Conservation (phyloP, 2,888 invertebrate species). For the Sesamia inferens region DNA sequence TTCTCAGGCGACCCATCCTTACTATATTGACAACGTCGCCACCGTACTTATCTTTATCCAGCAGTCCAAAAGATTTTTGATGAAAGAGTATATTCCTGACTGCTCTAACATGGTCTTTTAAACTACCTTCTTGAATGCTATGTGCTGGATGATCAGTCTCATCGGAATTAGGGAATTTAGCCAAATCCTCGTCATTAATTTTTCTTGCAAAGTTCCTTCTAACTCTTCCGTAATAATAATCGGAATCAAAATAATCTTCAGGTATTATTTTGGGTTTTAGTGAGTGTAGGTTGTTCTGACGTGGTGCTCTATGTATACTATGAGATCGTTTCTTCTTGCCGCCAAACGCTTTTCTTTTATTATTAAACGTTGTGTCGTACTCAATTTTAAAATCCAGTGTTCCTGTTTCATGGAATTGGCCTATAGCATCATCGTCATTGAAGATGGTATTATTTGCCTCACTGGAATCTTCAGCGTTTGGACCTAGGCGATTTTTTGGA, state of each 20-base stretch:
- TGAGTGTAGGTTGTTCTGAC: not conserved
- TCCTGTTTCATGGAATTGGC: not conserved
- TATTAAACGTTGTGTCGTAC: slow-evolving; percentile 4
- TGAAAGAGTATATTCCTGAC: slow-evolving; percentile 66
- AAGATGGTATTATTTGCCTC: not conserved
- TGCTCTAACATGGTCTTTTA: slow-evolving; percentile 67
- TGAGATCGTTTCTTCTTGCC: not conserved
- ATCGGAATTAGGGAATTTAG: slow-evolving; percentile 46
- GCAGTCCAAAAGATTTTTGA: slow-evolving; percentile 59
- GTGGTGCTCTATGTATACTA: not conserved
- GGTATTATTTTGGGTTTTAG: slow-evolving; percentile 49
- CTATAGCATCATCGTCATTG: not conserved
- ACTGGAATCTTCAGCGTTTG: slow-evolving; percentile 59
- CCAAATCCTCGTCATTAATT: not conserved
- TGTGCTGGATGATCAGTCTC: slow-evolving; percentile 57
- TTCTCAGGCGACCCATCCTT: not conserved
- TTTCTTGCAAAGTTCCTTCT: slow-evolving; percentile 27
- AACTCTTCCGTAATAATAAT: slow-evolving; percentile 69
- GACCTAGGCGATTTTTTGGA: slow-evolving; percentile 73
- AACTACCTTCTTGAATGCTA: slow-evolving; percentile 44
- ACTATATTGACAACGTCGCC: not conserved
- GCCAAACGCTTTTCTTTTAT: slow-evolving; percentile 35
- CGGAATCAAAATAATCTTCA: slow-evolving; percentile 69
- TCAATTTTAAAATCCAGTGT: slow-evolving; percentile 11
- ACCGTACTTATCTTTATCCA: slow-evolving; percentile 30